These are phyloP conservation scores for Australoheros scitulus DNA, from an alignment of 2,113 vertebrate species.

Conservation along the genomic window DNA sequence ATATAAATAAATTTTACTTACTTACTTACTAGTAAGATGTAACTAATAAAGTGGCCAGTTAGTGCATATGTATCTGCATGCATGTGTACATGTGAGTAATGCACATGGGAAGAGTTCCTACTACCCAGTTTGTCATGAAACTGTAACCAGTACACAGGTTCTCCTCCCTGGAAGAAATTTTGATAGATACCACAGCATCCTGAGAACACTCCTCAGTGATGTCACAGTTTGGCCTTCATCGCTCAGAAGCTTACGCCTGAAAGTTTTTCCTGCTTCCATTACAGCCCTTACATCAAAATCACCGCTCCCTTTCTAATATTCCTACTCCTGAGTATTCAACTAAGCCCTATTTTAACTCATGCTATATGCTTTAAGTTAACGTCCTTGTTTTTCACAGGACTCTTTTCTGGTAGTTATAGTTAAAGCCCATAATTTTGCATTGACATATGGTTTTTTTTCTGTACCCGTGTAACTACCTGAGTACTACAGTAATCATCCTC, in stretches of 20 bases:
- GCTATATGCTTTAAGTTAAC: background rate
- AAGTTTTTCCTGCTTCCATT: background rate
- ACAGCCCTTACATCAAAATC: too few relatives aligned
- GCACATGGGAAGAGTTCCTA: background rate
- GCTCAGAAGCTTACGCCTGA: background rate
- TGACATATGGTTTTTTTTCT: background rate
- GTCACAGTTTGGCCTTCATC: background rate
- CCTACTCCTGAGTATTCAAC: background rate
- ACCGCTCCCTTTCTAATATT: too few relatives aligned
- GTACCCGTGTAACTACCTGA: background rate
- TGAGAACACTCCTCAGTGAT: background rate
- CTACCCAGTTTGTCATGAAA: background rate
- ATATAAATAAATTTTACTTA: too few relatives aligned
- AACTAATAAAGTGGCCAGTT: background rate
- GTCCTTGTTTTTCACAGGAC: background rate
- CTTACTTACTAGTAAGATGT: background rate
- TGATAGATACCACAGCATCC: background rate
- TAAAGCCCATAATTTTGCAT: background rate
- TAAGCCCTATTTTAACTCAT: background rate
- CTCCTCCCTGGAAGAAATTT: background rate
- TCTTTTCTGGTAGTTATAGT: background rate
- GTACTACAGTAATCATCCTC: background rate
- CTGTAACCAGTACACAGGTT: background rate
- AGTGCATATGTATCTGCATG: background rate
- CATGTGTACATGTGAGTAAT: background rate